Conservation (phyloP, 2,888 invertebrate genomes). For the Dicranocentrus wangi region DNA sequence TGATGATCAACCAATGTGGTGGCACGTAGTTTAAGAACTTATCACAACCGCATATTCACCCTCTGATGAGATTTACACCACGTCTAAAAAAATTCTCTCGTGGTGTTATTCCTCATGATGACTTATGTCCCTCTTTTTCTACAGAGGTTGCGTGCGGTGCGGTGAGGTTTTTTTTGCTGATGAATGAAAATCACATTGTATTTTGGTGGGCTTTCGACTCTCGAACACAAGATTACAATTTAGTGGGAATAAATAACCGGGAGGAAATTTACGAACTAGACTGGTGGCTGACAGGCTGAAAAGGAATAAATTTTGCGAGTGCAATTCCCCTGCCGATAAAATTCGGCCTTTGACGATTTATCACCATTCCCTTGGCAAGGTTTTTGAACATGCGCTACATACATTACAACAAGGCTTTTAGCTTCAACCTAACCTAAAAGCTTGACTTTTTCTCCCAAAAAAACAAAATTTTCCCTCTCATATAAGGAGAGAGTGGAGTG, state of each 20-base stretch:
- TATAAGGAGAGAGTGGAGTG: too few species aligned
- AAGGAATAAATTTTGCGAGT: slow-evolving; percentile 66
- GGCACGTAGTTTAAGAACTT: too few species aligned
- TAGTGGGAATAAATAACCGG: slow-evolving; percentile 59
- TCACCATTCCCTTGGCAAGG: slow-evolving; percentile 61
- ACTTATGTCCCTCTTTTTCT: background rate
- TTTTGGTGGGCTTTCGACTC: slow-evolving; percentile 18
- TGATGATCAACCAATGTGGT: too few species aligned
- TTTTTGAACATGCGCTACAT: slow-evolving; percentile 52
- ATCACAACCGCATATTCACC: too few species aligned
- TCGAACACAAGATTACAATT: slow-evolving; percentile 53
- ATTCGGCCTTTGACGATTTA: slow-evolving; percentile 64
- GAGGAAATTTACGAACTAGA: slow-evolving; percentile 56
- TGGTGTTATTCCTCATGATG: slow-evolving; percentile 2
- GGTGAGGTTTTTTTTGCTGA: too few species aligned
- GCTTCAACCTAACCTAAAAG: too few species aligned
- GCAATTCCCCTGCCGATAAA: slow-evolving; percentile 68
- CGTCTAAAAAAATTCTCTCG: too few species aligned
- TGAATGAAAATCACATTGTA: slow-evolving; percentile 1
- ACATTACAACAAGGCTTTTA: too few species aligned
- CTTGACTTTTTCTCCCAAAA: slow-evolving; percentile 20
- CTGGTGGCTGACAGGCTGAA: slow-evolving; percentile 66
- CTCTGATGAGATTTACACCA: too few species aligned
- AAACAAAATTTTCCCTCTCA: too few species aligned
- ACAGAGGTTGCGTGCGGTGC: slow-evolving; percentile 5